A percentile compares a stretch with the other conserved stretches of the same genome.
Evolutionary conservation across 53 echinoderm and acorn worm genomes (phyloP).

Genomic region (Paelopatides confundens): DNA sequence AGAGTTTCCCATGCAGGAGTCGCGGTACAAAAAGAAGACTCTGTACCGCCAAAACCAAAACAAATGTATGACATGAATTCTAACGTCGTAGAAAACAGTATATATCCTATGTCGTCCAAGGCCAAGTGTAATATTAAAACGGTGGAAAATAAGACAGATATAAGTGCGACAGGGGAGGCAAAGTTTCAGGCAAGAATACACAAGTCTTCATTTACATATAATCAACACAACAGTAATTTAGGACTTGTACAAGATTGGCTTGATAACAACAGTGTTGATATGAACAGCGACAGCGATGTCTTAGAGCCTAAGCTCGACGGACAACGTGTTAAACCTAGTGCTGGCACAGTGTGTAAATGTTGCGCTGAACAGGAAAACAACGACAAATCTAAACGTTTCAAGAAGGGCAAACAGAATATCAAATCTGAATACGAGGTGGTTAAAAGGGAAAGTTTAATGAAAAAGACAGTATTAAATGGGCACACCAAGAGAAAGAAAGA

Average conservation of each 20-base stretch:
- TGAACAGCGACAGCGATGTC: neutral
- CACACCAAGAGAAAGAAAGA: constrained; percentile 17
- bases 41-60: neutral
- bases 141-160: neutral
- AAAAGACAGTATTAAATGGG: constrained; percentile 30
- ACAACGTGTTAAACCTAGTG: neutral
- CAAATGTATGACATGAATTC: constrained; percentile 2
- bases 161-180: neutral
- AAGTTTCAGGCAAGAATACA: neutral
- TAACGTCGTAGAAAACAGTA: neutral
- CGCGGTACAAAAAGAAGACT: neutral
- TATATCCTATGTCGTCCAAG: neutral
- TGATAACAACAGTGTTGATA: neutral
- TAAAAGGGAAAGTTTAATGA: neutral
- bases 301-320: neutral
- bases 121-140: neutral
- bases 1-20: neutral
- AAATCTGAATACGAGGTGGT: constrained; percentile 15
- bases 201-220: neutral
- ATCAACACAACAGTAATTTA: neutral
- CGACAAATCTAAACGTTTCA: neutral
- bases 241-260: constrained; percentile 16
- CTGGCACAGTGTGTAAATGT: neutral
- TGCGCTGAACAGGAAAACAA: neutral
- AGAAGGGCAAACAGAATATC: constrained; percentile 4